A percentile compares a stretch with the other conserved stretches of the same genome.
These are phyloP conservation scores for Pionites leucogaster DNA, from an alignment of 2,113 vertebrate species.

Conservation along the genomic window DNA sequence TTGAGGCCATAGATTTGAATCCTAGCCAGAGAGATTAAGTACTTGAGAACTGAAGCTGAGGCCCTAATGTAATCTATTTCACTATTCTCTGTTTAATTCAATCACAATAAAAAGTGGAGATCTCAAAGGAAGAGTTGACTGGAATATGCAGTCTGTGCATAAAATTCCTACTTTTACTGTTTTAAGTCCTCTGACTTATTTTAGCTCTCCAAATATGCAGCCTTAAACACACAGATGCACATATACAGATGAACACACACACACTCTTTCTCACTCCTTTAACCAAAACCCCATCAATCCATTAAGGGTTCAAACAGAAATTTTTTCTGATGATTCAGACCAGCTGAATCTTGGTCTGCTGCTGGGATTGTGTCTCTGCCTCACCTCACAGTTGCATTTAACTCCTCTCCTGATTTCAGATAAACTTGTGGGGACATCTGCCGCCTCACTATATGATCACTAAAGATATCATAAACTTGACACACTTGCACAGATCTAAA, in stretches of 20 bases:
- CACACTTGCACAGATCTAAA: background rate
- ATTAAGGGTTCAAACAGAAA: background rate
- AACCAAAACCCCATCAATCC: background rate
- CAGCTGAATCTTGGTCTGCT: background rate
- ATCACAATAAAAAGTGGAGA: background rate
- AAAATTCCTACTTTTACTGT: background rate
- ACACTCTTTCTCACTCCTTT: background rate
- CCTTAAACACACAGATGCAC: background rate
- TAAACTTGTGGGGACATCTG: background rate
- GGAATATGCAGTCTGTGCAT: background rate
- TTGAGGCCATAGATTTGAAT: constrained; percentile 16
- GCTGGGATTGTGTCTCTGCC: background rate
- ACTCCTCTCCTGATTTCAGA: background rate
- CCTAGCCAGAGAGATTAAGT: constrained; percentile 29
- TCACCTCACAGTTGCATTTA: background rate
- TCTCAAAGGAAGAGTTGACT: background rate
- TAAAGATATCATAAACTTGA: background rate
- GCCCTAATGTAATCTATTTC: constrained; percentile 3
- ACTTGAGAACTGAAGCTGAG: background rate
- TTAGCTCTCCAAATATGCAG: background rate
- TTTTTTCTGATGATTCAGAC: background rate
- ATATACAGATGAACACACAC: background rate
- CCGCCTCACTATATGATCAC: background rate
- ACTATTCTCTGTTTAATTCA: constrained; percentile 10
- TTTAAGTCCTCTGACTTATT: background rate